Base-by-base conservation (phyloP, 2,888 invertebrate genomes). In the Cheilosia vulpina region DNA sequence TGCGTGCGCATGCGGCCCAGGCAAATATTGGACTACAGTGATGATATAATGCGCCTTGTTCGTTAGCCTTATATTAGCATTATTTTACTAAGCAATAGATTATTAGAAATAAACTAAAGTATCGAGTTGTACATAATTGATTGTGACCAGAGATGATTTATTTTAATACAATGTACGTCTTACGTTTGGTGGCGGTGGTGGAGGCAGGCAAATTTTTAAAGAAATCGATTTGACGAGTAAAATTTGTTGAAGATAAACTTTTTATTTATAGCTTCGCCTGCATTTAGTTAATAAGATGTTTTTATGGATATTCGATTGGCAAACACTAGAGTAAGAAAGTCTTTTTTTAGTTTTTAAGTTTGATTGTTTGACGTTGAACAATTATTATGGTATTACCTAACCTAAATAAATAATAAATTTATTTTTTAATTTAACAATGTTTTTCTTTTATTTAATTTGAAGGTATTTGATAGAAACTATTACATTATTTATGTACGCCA, bases 11-110 rank as follows among this genome's bases (percentile, higher is more conserved):
- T 41, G 41, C n/a, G 52, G 11, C 15, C 27, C 31, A 57, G 69
- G 34, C 43, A 34, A 17, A n/a, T 47, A 55, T 53, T 53, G 45
- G 45, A 69, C 69, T 63, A 69, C 24, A 52, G 69, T 78, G 78
- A 72, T 73, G 68, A 78, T 19, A 62, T 31, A 65, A 66, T 45
- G 53, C 75, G 75, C 84, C 80, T 84, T 66, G 19, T 75, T 80
- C 60, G n/a, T 53, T 75, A 73, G 62, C 65, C 65, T 60, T 75
- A 76, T 21, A 27, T 66, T 58, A 73, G 45, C 38, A 66, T 47
- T 69, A 60, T 34, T 57, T 34, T 19, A 45, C 31, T 75, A 73
- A 43, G 31, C 50, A 65, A 62, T 58, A 24, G 41, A 34, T 38
- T 38, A 55, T 53, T 41, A 43, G 6, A 62, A 62, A 52, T 21